A percentile compares a stretch with the other conserved stretches of the same genome.
These are phyloP conservation scores for Macropus fuliginosus DNA, from an alignment of 2,797 vertebrate species.

Conservation along the genomic window DNA sequence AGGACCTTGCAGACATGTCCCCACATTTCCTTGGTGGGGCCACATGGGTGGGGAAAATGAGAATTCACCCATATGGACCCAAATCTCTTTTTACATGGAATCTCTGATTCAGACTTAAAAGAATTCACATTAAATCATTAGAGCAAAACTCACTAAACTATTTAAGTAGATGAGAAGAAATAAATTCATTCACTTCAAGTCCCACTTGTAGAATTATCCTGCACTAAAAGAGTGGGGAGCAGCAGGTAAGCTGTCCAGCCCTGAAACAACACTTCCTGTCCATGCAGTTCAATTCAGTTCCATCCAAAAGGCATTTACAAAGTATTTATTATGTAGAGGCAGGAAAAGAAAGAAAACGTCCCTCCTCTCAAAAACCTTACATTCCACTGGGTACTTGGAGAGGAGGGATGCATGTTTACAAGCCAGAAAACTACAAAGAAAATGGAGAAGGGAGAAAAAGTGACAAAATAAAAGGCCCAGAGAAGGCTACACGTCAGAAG, in stretches of 20 bases:
- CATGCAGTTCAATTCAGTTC: background rate
- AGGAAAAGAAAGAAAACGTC: background rate
- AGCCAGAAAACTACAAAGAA: background rate
- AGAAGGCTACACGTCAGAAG: background rate
- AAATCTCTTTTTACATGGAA: background rate
- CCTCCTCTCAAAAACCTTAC: background rate
- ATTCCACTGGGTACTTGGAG: background rate
- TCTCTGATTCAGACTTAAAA: constrained; percentile 30
- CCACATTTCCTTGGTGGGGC: background rate
- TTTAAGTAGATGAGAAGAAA: constrained; percentile 48
- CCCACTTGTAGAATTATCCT: constrained; percentile 51
- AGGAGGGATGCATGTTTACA: background rate
- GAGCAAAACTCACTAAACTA: constrained; percentile 24
- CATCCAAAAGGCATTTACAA: background rate
- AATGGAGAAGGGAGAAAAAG: background rate
- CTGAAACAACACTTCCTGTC: constrained; percentile 32
- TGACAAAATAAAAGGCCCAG: background rate
- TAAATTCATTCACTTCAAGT: constrained; percentile 60
- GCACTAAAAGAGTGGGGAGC: constrained; percentile 55
- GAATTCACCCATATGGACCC: background rate
- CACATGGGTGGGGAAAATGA: background rate
- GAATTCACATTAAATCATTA: constrained; percentile 64
- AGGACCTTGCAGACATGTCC: background rate
- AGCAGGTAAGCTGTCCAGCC: constrained; percentile 34
- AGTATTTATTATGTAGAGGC: background rate